These are phyloP conservation scores for Heliopora coerulea DNA, from an alignment of 92 coral and sea anemone genomes.

Conservation along the genomic window DNA sequence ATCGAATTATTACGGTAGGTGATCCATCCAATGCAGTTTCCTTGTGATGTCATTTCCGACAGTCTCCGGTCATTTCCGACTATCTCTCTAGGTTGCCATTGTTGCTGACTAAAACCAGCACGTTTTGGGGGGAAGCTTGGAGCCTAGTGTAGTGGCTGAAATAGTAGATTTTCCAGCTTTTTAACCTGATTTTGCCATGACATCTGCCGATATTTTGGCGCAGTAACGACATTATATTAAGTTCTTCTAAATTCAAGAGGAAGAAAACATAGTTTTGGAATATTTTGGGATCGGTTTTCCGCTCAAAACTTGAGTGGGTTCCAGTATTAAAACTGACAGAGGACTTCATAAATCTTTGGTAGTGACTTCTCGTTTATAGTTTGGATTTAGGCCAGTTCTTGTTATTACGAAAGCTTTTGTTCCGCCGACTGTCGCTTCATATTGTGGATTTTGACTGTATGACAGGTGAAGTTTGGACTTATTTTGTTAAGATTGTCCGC, in stretches of 20 bases:
- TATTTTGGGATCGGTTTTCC: not conserved
- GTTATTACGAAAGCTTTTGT: not conserved
- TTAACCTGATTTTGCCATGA: not conserved
- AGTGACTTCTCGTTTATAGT: not conserved
- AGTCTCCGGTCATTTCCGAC: too few species aligned
- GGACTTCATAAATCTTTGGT: not conserved
- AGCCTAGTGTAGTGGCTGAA: not conserved
- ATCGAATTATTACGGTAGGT: too few species aligned
- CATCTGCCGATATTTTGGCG: not conserved
- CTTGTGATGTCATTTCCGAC: not conserved
- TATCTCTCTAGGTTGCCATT: too few species aligned
- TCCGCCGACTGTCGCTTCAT: not conserved
- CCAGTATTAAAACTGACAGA: not conserved
- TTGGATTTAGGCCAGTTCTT: not conserved
- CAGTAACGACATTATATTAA: not conserved
- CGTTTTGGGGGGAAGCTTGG: not conserved
- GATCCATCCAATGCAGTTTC: too few species aligned
- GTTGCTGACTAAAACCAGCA: too few species aligned
- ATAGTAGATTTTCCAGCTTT: not conserved
- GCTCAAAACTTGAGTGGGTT: not conserved
- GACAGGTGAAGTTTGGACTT: constrained; percentile 21
- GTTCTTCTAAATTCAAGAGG: not conserved
- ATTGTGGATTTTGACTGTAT: constrained; percentile 25
- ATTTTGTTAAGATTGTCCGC: too few species aligned
- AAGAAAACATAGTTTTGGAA: not conserved